Evolutionary conservation across 1,140 invertebrate genomes (phyloP).

Genomic region (Aplysia californica): DNA sequence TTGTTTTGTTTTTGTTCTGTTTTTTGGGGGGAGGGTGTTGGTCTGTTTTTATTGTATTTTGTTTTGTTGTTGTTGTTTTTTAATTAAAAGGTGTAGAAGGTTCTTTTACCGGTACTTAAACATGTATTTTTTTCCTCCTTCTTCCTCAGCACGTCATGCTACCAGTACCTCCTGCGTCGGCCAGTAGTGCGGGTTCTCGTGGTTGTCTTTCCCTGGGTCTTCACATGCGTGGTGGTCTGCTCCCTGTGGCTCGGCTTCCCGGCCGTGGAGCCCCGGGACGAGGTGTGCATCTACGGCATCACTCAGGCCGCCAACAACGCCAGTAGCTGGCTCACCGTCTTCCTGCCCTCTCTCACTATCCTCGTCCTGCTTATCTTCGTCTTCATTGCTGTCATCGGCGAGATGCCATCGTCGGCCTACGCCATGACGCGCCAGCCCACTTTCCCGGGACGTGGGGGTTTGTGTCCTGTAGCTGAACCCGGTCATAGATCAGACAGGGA

Average conservation of each 20-base stretch:
- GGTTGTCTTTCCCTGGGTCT: constrained; percentile 30
- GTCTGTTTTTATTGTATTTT: too few species aligned
- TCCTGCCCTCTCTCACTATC: constrained; percentile 30
- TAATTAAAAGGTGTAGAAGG: too few species aligned
- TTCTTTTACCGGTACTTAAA: too few species aligned
- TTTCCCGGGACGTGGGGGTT: background rate
- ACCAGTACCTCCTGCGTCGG: constrained; percentile 13
- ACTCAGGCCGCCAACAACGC: constrained; percentile 25
- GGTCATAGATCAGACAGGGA: background rate
- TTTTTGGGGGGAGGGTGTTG: too few species aligned
- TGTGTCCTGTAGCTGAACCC: background rate
- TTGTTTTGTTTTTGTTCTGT: too few species aligned
- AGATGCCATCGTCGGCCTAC: constrained; percentile 16
- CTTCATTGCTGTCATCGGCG: constrained; percentile 35
- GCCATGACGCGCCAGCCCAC: background rate
- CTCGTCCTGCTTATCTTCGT: constrained; percentile 32
- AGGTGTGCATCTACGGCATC: constrained; percentile 36
- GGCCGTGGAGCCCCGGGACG: constrained; percentile 6
- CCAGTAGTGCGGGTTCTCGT: background rate
- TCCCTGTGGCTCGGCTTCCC: constrained; percentile 34
- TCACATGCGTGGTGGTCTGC: constrained; percentile 18
- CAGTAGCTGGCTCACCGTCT: constrained; percentile 30
- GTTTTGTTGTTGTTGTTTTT: too few species aligned
- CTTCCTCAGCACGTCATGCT: too few species aligned
- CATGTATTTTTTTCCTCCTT: too few species aligned